phyloP scores from a whole-genome alignment of 2,113 vertebrate genomes.

The Passer domesticus region DNA sequence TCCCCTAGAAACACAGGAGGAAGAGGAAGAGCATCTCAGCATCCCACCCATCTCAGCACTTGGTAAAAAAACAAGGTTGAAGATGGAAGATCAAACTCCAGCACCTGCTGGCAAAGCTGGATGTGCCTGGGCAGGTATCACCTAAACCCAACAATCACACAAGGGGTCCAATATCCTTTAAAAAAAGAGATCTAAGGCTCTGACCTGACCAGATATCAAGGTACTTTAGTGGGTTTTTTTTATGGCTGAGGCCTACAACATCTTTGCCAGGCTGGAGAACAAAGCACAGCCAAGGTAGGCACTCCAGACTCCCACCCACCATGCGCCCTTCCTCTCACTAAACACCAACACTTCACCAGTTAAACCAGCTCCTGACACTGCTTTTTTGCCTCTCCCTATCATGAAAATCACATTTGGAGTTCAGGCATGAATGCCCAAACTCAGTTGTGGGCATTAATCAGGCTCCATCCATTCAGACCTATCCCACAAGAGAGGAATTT shows the following conservation, averaged over 20 bases:
- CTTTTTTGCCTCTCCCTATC: not conserved
- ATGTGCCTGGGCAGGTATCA: not conserved
- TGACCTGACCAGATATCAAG: not conserved
- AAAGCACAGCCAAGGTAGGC: fast-evolving
- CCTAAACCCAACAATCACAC: not conserved
- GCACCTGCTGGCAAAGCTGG: not conserved
- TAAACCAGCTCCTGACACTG: not conserved
- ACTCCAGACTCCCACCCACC: not conserved
- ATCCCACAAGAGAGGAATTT: not conserved
- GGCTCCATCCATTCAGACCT: not conserved
- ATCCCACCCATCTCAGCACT: not conserved
- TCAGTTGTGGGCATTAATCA: not conserved
- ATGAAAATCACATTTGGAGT: not conserved
- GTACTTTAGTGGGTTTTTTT: not conserved
- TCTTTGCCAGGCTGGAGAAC: not conserved
- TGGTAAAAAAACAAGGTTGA: fast-evolving
- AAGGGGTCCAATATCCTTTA: not conserved
- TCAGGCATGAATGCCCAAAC: not conserved
- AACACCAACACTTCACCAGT: not conserved
- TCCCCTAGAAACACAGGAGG: not conserved
- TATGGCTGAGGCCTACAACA: not conserved
- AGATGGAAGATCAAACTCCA: not conserved
- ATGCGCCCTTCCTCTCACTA: not conserved
- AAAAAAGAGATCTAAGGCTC: not conserved
- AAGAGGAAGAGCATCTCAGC: not conserved